These are phyloP conservation scores for Xanthia icteritia DNA, from an alignment of 2,888 invertebrate genomes.

Conservation along the genomic window DNA sequence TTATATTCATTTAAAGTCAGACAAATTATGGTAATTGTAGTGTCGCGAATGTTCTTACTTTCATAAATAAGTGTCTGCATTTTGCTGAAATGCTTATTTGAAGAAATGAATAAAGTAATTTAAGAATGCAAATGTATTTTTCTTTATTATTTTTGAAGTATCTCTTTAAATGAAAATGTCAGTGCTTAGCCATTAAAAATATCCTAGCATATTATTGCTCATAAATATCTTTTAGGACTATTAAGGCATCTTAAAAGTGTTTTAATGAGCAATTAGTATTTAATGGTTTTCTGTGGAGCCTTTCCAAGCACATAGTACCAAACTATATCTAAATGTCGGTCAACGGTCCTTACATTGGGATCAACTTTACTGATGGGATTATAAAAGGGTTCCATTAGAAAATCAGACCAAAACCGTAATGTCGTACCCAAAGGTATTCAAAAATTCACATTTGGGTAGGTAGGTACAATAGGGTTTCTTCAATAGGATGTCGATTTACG, in stretches of 20 bases:
- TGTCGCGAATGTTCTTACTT: background rate
- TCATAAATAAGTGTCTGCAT: background rate
- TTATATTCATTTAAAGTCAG: background rate
- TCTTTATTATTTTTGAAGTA: background rate
- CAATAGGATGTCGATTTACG: slow-evolving; percentile 14
- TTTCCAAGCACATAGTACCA: background rate
- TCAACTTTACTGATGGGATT: slow-evolving; percentile 29
- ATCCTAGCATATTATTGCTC: background rate
- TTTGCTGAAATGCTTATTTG: background rate
- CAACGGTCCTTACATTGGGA: slow-evolving; percentile 12
- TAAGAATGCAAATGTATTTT: background rate
- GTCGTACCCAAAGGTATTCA: slow-evolving; percentile 39
- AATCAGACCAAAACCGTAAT: slow-evolving; percentile 31
- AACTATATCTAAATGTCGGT: slow-evolving; percentile 28
- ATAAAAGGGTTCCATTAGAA: slow-evolving; percentile 32
- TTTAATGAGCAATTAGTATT: slow-evolving; percentile 56
- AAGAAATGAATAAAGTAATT: background rate
- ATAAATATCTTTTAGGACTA: background rate
- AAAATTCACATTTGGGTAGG: slow-evolving; percentile 16
- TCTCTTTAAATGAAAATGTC: slow-evolving; percentile 4
- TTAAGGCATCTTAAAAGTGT: slow-evolving; percentile 7
- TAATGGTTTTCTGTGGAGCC: slow-evolving; percentile 10
- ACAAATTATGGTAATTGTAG: slow-evolving; percentile 7
- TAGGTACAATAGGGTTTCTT: slow-evolving; percentile 11
- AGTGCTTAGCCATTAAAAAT: slow-evolving; percentile 23